Percentiles rank a stretch among this genome's conserved stretches.
These are phyloP conservation scores for Ichneumoninae sp. DNA, from an alignment of 2,888 invertebrate species.

Conservation along the genomic window DNA sequence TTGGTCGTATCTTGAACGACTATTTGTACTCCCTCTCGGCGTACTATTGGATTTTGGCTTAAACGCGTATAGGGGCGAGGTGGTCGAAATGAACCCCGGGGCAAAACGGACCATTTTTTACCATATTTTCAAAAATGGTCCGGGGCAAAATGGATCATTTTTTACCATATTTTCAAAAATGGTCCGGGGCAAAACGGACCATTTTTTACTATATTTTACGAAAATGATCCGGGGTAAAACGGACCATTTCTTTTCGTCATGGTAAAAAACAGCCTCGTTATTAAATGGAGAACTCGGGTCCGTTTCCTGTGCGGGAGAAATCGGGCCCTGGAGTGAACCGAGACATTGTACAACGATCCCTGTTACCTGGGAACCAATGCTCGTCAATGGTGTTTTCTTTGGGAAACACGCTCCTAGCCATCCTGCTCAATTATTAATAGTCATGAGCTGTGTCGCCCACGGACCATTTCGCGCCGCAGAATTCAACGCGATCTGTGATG, in stretches of 20 bases:
- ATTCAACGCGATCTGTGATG: conserved; percentile 63
- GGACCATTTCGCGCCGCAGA: conserved; percentile 35
- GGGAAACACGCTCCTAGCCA: conserved; percentile 15
- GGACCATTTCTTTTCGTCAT: too few relatives aligned
- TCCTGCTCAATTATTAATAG: conserved; percentile 72
- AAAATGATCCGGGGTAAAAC: too few relatives aligned
- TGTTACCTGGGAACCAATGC: neutral
- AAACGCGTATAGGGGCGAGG: neutral
- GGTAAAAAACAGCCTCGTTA: too few relatives aligned
- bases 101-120: too few relatives aligned
- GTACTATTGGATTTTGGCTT: neutral
- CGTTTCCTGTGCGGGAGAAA: neutral
- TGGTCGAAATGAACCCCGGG: too few relatives aligned
- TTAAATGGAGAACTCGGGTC: too few relatives aligned
- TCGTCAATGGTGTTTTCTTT: conserved; percentile 42
- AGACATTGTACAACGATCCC: neutral
- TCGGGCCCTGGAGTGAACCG: neutral
- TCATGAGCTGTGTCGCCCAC: conserved; percentile 50
- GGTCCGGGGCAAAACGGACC: too few relatives aligned
- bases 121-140: too few relatives aligned
- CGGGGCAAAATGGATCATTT: too few relatives aligned
- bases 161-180: too few relatives aligned
- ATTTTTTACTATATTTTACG: too few relatives aligned
- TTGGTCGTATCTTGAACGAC: neutral
- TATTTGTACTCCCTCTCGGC: neutral